These are phyloP conservation scores for Ataeniobius toweri DNA, from an alignment of 2,797 vertebrate genomes.

Conservation along the genomic window DNA sequence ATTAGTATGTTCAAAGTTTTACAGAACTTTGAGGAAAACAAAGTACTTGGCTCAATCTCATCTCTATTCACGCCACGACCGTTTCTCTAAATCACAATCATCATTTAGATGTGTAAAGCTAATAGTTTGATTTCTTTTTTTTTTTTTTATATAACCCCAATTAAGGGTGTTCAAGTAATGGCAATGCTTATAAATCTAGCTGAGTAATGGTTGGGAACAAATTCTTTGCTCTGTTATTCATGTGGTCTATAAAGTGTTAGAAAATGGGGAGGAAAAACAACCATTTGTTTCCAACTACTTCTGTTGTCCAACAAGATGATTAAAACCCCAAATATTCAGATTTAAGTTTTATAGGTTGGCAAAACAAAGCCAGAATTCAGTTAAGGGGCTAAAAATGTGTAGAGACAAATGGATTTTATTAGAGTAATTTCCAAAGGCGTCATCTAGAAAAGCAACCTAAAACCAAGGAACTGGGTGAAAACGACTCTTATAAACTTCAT, in stretches of 20 bases:
- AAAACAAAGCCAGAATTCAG: not conserved
- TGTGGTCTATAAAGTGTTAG: slow-evolving; percentile 26
- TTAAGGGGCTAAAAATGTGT: slow-evolving; percentile 1
- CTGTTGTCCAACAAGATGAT: slow-evolving; percentile 2
- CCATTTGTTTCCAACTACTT: slow-evolving; percentile 5
- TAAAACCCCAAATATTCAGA: slow-evolving; percentile 8
- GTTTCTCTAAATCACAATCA: slow-evolving; percentile 1
- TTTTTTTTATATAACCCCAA: slow-evolving; percentile 20
- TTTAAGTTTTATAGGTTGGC: slow-evolving; percentile 3
- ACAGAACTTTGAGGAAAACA: slow-evolving; percentile 24
- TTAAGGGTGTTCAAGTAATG: slow-evolving; percentile 6
- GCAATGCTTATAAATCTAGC: slow-evolving; percentile 16
- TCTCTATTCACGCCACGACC: not conserved
- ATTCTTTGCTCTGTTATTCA: slow-evolving; percentile 18
- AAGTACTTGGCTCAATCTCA: slow-evolving; percentile 24
- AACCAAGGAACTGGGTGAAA: slow-evolving; percentile 1
- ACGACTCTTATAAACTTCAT: not conserved
- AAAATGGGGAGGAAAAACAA: slow-evolving; percentile 6
- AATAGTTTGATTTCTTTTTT: not conserved
- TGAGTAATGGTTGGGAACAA: slow-evolving; percentile 9
- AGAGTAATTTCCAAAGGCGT: not conserved
- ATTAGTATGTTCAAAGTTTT: slow-evolving; percentile 15
- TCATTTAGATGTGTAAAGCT: slow-evolving; percentile 12
- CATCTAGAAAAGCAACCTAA: not conserved
- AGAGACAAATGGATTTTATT: not conserved